A percentile compares a stretch with the other conserved stretches of the same genome.
These are phyloP conservation scores for Apteryx mantelli DNA, from an alignment of 2,113 vertebrate species.

Conservation along the genomic window DNA sequence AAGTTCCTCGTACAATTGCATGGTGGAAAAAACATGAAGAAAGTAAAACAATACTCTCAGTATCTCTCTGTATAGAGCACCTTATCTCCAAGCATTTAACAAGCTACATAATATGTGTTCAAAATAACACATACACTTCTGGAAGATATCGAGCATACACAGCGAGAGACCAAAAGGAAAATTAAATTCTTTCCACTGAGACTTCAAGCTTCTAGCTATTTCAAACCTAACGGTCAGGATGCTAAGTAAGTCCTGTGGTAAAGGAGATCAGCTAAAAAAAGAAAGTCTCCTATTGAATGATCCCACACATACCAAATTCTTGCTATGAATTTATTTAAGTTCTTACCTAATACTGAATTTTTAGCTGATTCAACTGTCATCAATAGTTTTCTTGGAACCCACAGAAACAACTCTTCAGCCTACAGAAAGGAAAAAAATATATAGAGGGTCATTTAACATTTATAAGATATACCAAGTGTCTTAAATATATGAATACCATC, in stretches of 20 bases:
- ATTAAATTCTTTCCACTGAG: conserved; percentile 12
- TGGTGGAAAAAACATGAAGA: background rate
- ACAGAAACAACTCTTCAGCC: conserved; percentile 97
- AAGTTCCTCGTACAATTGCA: background rate
- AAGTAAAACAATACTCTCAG: background rate
- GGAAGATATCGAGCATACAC: background rate
- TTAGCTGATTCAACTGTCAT: conserved; percentile 98
- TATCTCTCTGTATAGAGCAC: background rate
- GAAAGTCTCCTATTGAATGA: background rate
- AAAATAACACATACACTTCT: background rate
- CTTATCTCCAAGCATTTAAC: background rate
- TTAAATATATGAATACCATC: background rate
- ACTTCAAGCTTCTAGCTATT: background rate
- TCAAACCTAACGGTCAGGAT: background rate
- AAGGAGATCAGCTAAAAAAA: conserved; percentile 2
- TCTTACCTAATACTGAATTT: conserved; percentile 93
- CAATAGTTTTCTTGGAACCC: conserved; percentile 95
- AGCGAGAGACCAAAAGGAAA: background rate
- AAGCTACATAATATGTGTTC: background rate
- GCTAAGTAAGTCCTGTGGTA: background rate
- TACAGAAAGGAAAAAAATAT: conserved; percentile 56
- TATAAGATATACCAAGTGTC: background rate
- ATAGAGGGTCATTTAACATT: background rate
- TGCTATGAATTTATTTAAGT: background rate
- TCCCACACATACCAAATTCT: background rate